Percentiles rank a stretch among this genome's conserved stretches.
phyloP scores from a whole-genome alignment of 2,888 invertebrate genomes.

The Suillia variegata region DNA sequence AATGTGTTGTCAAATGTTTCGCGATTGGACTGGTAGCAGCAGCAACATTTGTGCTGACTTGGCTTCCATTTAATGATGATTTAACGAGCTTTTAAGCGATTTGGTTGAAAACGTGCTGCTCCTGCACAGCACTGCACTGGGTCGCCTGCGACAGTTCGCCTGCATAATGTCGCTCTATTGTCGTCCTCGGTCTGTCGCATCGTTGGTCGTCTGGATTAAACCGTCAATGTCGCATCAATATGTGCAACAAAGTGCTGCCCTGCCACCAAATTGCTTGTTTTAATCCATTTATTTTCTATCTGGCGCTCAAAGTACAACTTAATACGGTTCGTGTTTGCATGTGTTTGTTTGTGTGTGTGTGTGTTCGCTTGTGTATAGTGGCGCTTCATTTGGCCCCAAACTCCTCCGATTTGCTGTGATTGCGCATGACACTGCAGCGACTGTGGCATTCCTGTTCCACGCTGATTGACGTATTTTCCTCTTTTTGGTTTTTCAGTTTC shows the following conservation, averaged over 20 bases:
- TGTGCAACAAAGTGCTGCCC: conserved; percentile 10
- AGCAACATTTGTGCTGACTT: background rate
- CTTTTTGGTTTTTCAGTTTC: conserved; percentile 6
- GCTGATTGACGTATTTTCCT: conserved; percentile 37
- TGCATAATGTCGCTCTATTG: background rate
- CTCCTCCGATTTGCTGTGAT: background rate
- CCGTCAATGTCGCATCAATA: conserved; percentile 50
- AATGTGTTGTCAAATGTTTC: too few species aligned
- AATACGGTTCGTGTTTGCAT: conserved; percentile 25
- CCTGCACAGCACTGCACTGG: too few species aligned
- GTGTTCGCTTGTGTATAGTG: background rate
- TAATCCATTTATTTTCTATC: conserved; percentile 8
- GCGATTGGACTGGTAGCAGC: too few species aligned
- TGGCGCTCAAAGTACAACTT: conserved; percentile 29
- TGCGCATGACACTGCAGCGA: background rate
- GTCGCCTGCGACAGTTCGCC: background rate
- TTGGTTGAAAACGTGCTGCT: too few species aligned
- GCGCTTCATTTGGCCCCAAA: conserved; percentile 2
- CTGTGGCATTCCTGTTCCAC: background rate
- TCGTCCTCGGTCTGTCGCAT: background rate
- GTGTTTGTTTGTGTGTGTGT: conserved; percentile 1
- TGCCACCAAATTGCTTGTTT: conserved; percentile 3
- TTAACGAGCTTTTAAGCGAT: conserved; percentile 43
- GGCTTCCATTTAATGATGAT: conserved; percentile 34
- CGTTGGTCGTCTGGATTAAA: conserved; percentile 36